Percentiles rank a stretch among this genome's conserved stretches.
These are phyloP conservation scores for Sarcophilus harrisii DNA, from an alignment of 2,797 vertebrate genomes.

Conservation along the genomic window DNA sequence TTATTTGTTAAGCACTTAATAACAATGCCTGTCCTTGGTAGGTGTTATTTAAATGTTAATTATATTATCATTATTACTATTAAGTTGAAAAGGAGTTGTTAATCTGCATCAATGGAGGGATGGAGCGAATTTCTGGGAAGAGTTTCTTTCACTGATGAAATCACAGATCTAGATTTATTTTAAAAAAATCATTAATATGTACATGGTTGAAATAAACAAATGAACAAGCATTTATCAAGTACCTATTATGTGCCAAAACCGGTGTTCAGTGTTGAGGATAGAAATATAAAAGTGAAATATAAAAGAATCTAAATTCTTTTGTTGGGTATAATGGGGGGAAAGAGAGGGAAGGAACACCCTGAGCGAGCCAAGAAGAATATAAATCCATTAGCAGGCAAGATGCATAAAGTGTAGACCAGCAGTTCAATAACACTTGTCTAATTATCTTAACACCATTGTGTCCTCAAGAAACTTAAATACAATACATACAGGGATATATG, in stretches of 20 bases:
- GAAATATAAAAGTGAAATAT: neutral
- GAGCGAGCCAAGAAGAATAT: neutral
- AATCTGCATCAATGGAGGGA: neutral
- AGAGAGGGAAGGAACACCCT: neutral
- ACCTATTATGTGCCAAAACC: neutral
- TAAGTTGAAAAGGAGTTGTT: neutral
- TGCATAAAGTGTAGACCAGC: neutral
- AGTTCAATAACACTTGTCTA: neutral
- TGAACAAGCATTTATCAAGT: neutral
- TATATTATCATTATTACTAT: neutral
- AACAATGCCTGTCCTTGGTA: neutral
- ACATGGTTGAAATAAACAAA: conserved; percentile 32
- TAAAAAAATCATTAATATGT: conserved; percentile 13
- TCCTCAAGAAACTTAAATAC: neutral
- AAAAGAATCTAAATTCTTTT: neutral
- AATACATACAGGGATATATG: neutral
- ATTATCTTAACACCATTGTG: neutral
- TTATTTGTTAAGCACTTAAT: neutral
- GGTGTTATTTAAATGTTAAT: neutral
- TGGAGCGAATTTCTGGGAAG: neutral
- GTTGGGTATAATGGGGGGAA: neutral
- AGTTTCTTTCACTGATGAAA: neutral
- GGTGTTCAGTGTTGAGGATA: neutral
- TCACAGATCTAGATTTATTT: neutral
- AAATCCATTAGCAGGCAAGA: conserved; percentile 14